Base-by-base conservation (phyloP, 2,888 invertebrate genomes). In the Hydroisotoma schaefferi region DNA sequence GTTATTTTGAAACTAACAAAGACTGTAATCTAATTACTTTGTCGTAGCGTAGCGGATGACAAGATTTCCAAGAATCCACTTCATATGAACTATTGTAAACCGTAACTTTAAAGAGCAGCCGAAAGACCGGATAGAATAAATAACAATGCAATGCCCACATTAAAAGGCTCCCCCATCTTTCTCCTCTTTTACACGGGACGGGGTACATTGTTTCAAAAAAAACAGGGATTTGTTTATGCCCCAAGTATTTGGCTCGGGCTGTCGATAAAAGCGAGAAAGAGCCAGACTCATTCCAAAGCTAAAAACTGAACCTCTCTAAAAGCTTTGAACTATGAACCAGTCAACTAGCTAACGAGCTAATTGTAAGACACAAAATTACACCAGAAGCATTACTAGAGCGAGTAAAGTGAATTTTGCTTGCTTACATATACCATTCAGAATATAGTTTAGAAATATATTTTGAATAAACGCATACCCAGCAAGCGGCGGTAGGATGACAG, bases 201-300 rank as follows among this genome's bases (percentile, higher is more conserved):
- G 23, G 25, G 46, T 23, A 10, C 46, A 46, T 46, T 46, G 46
- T 46, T 46, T 46, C 46, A 46, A 46, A 46, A 46, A 46, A 46
- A n/a, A n/a, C 23, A 23, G 23, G 46, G 25, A 46, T 46, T 46
- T 46, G 46, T 46, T 46, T 46, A 46, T 46, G 23, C 46, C 46
- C 20, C 23, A 25, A 46, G 46, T 23, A 33, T 8, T 33, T 15
- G 8, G n/a, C n/a, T 33, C 33, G 8, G 46, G 46, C 23, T 46
- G 46, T 46, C 46, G 46, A 46, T 46, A 46, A 23, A 23, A 15
- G 23, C 15, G n/a, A 10, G n/a, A 15, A 15, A 40, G 40, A 40
- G 40, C 5, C 5, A 40, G 33, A 43, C 6, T 43, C 20, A 23
- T 25, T 23, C 23, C 5, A 46, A 20, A 46, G 6, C 46, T 46